A percentile compares a stretch with the other conserved stretches of the same genome.
Conservation (phyloP, 2,113 vertebrate genomes). For the Cyrtonyx montezumae region DNA sequence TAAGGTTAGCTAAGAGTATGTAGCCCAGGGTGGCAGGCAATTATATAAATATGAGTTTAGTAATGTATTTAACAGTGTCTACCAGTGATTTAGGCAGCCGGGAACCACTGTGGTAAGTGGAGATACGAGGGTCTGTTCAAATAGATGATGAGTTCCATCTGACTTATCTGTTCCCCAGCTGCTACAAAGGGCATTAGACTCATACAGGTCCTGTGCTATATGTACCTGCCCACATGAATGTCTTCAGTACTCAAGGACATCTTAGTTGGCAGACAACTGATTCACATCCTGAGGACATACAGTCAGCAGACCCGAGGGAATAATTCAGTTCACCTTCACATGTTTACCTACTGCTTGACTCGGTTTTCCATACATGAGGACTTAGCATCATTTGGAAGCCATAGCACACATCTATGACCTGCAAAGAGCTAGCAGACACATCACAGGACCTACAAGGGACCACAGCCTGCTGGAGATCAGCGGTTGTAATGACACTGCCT, state of each 20-base stretch:
- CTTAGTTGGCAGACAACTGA: rapidly evolving
- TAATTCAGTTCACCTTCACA: not conserved
- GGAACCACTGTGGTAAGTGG: not conserved
- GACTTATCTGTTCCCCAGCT: not conserved
- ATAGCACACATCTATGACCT: not conserved
- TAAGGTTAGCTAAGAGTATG: not conserved
- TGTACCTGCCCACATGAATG: not conserved
- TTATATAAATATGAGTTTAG: not conserved
- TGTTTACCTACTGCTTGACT: not conserved
- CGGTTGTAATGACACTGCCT: not conserved
- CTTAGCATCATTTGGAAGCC: not conserved
- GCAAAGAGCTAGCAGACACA: rapidly evolving
- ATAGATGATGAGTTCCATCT: not conserved
- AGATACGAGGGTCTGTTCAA: not conserved
- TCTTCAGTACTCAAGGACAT: not conserved
- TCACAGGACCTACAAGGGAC: rapidly evolving
- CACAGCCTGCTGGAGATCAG: not conserved
- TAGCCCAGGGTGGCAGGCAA: not conserved
- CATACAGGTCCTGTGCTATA: not conserved
- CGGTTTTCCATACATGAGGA: not conserved
- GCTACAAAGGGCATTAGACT: not conserved
- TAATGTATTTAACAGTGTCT: not conserved
- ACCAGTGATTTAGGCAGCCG: not conserved
- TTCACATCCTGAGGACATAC: not conserved
- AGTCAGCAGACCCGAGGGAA: not conserved